These are phyloP conservation scores for Coccyzus lansbergi DNA, from an alignment of 2,797 vertebrate genomes.

Conservation along the genomic window DNA sequence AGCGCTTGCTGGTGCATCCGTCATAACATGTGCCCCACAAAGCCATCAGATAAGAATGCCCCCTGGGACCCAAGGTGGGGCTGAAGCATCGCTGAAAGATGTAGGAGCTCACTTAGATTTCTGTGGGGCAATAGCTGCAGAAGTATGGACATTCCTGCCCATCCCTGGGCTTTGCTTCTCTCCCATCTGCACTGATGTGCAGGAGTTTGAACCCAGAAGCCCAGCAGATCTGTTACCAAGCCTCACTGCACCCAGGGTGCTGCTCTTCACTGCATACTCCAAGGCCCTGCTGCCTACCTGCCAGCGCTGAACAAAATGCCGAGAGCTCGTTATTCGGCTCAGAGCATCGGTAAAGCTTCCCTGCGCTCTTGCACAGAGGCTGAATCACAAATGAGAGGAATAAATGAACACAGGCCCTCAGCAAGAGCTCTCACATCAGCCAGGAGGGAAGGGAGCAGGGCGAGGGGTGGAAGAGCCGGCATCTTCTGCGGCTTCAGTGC, in stretches of 20 bases:
- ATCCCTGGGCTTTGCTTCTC: neutral
- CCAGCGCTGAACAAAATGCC: neutral
- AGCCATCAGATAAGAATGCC: neutral
- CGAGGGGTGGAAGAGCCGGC: neutral
- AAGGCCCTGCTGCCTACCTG: neutral
- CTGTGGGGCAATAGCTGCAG: neutral
- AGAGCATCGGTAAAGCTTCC: neutral
- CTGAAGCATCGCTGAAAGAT: neutral
- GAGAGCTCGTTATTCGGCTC: neutral
- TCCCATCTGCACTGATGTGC: neutral
- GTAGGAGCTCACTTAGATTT: neutral
- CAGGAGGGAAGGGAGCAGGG: neutral
- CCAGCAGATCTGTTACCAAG: neutral
- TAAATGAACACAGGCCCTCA: neutral
- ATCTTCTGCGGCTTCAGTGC: neutral
- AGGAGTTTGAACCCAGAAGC: neutral
- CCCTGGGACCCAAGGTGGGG: neutral
- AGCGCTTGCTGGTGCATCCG: neutral
- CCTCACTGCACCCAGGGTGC: neutral
- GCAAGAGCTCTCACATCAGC: neutral
- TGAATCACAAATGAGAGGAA: neutral
- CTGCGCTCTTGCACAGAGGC: neutral
- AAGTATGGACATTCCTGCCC: neutral
- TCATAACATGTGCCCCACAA: fast-evolving
- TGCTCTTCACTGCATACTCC: neutral